Percentiles rank a stretch among this genome's conserved stretches.
Evolutionary conservation across 2,888 invertebrate species (phyloP).

Genomic region (Galeruca laticollis): DNA sequence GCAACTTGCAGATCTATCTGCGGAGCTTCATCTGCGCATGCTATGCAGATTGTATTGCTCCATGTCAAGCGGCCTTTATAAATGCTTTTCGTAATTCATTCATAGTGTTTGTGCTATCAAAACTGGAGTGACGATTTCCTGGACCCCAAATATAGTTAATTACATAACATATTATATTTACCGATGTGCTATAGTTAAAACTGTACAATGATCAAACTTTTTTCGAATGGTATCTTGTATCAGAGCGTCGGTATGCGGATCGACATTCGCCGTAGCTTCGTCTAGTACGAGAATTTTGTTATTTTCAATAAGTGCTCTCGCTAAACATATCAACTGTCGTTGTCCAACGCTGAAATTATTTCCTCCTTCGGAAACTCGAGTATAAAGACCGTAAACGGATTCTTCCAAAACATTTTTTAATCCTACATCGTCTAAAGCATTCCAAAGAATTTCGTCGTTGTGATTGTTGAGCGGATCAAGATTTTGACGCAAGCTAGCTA

Average conservation of each 20-base stretch:
- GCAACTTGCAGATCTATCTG: no score
- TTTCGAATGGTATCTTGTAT: conserved; percentile 83
- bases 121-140: no score
- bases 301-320: conserved; percentile 72
- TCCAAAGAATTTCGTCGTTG: conserved; percentile 56
- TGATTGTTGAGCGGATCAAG: conserved; percentile 59
- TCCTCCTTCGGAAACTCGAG: conserved; percentile 73
- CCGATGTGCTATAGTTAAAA: conserved; percentile 88
- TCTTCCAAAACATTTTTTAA: conserved; percentile 70
- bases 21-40: no score
- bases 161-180: conserved; percentile 9
- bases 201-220: conserved; percentile 83
- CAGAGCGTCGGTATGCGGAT: conserved; percentile 81
- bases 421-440: conserved; percentile 63
- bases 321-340: conserved; percentile 71
- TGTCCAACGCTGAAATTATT: conserved; percentile 68
- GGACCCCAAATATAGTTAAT: no score
- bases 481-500: conserved; percentile 64
- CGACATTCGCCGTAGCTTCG: conserved; percentile 89
- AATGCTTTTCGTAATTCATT: no score
- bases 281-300: conserved; percentile 67
- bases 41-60: no score
- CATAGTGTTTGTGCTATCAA: no score
- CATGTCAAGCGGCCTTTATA: no score
- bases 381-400: conserved; percentile 68